Base-by-base conservation (phyloP, 2,888 invertebrate species). In the Drosophila tripunctata region DNA sequence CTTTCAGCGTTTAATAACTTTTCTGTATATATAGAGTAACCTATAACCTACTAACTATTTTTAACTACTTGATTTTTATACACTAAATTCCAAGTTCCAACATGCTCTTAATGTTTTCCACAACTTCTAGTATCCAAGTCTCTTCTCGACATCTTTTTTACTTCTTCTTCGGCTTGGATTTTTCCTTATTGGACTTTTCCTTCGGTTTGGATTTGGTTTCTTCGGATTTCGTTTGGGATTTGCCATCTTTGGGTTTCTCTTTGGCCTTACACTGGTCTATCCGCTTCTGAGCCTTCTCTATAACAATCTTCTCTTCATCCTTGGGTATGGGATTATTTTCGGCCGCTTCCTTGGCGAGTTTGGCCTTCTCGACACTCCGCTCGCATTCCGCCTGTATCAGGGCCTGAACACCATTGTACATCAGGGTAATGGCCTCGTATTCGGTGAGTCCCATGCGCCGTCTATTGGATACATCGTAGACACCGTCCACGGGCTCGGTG, bases 391-490 rank as follows among this genome's bases (percentile, higher is more conserved):
- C 95, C 92, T 97, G 96, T 93, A 98, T 98, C 92, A 98, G 94
- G 92, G 97, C 97, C 81, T 95, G 94, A 92, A 98, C 97, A 88
- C 98, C 98, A 89, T 97, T 97, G 93, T 98, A 95, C 91, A 92
- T 90, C 92, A 98, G 97, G 93, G 96, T 96, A 91, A 98, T 97
- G 83, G 97, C 97, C 77, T 98, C 95, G 93, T 95, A 97, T 93
- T 98, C 98, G 88, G 98, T 98, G 87, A 98, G 94, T 62, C 98
- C 98, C 95, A 98, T 96, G 91, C 98, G 97, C 89, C 98, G 94
- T 93, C 97, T 97, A 94, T 98, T 98, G 92, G 98, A 98, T 92
- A 98, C 97, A 92, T 98, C 98, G 91, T 97, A 98, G 88, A 98
- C 94, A 51, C 98, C 98, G 74, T 96, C 98, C 92, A 96, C 96